Conservation (phyloP, 2,888 invertebrate genomes). For the Morinoia aosen region DNA sequence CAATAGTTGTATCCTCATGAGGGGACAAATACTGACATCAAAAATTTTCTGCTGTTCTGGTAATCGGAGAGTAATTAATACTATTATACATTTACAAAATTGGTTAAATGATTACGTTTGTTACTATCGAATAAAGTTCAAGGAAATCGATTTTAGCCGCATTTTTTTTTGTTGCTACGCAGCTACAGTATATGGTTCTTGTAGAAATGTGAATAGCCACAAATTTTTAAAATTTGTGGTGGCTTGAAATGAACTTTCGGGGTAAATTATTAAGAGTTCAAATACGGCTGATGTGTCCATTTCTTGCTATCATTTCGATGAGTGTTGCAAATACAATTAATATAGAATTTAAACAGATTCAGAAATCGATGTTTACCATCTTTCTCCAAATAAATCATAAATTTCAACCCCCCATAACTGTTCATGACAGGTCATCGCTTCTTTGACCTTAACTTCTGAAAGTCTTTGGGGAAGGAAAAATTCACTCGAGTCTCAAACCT, state of each 20-base stretch:
- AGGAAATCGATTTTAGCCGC: too few relatives aligned
- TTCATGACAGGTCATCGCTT: neutral
- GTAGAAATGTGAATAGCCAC: too few relatives aligned
- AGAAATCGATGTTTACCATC: neutral
- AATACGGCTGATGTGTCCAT: neutral
- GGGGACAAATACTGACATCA: too few relatives aligned
- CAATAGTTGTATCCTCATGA: too few relatives aligned
- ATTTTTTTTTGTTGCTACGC: too few relatives aligned
- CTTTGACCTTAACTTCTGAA: neutral
- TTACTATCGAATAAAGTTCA: too few relatives aligned
- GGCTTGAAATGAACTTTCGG: neutral
- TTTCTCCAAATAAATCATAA: neutral
- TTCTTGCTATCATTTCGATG: neutral
- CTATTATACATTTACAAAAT: too few relatives aligned
- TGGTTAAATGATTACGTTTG: too few relatives aligned
- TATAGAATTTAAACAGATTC: neutral
- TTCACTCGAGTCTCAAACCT: neutral
- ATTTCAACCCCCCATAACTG: neutral
- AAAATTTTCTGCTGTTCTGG: too few relatives aligned
- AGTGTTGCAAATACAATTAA: neutral
- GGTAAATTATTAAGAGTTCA: neutral
- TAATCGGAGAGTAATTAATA: too few relatives aligned
- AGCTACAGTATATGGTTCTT: too few relatives aligned
- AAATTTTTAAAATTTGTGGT: neutral
- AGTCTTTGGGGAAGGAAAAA: neutral